phyloP scores from a whole-genome alignment of 2,113 vertebrate species.

The Maccullochella peelii region DNA sequence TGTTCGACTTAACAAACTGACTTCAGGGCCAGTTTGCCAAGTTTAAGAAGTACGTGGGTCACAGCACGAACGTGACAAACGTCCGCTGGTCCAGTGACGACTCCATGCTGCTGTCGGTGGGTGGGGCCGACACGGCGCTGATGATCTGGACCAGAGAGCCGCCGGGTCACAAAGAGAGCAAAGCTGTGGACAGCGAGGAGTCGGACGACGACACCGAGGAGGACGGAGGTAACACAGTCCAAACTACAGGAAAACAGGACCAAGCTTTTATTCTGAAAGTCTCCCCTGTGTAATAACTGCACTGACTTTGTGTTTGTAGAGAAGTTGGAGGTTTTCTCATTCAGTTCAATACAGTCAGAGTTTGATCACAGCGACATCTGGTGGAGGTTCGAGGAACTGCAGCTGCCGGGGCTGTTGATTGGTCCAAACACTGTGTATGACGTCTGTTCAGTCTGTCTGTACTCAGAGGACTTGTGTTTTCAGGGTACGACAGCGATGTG shows the following conservation, averaged over 20 bases:
- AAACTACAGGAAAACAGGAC: neutral
- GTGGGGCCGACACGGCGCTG: conserved; percentile 93
- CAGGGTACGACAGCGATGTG: conserved; percentile 98
- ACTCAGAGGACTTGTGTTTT: conserved; percentile 1
- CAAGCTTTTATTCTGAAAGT: neutral
- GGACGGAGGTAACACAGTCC: conserved; percentile 89
- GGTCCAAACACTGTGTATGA: neutral
- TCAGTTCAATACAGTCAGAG: neutral
- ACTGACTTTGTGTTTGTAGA: no score
- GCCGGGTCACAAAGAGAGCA: conserved; percentile 90
- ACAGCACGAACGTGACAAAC: conserved; percentile 95
- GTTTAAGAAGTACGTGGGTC: conserved; percentile 96
- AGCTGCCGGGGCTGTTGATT: neutral
- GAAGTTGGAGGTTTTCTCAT: neutral
- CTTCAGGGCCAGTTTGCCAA: conserved; percentile 91
- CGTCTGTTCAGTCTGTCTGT: neutral
- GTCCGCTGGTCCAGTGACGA: conserved; percentile 96
- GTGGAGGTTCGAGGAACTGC: neutral
- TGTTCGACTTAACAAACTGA: neutral
- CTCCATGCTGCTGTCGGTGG: conserved; percentile 91
- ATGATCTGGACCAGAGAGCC: conserved; percentile 98
- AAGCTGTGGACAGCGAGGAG: conserved; percentile 95
- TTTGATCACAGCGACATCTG: neutral
- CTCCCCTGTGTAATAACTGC: no score
- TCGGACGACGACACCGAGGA: conserved; percentile 95